Evolutionary conservation across 2,888 invertebrate genomes (phyloP), one percentile per base, ranked within the genome.

Genomic region (Apamea monoglypha): DNA sequence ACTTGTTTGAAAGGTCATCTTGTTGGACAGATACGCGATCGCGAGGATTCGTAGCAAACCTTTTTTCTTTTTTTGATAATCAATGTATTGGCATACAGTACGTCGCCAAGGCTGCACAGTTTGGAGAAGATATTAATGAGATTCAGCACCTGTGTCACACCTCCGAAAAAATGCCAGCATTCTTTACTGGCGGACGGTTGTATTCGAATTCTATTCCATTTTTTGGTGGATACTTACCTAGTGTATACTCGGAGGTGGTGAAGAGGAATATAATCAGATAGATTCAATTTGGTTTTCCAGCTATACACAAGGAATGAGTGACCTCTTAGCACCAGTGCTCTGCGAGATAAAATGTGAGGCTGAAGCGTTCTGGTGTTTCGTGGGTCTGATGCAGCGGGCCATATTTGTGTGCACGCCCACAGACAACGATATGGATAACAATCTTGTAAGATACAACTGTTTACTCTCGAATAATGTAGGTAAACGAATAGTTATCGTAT

Each of bases 331-430:
- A 4, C 99, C 99, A 1, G 98, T 99, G 12, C 96, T 99, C 40
- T 99, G 99, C 87, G 99, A 99, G 94, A 98, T 99, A 91, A 98
- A 99, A 92, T 98, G 99, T 92, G 99, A 99, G 96, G 98, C 99
- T 3, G 99, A 99, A 92, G 98, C 99, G 0, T 99, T 99, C 94
- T 99, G 99, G 99, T 99, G 99, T 93, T 99, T 99, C 94, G 99
- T 99, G 47, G 99, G 99, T 0, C 97, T 99, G 80, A 99, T 99
- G 99, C 98, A 99, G 92, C 97, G 98, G 89, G 99, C 99, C 0
- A 98, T 99, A 88, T 99, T 99, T 92, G 99, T 99, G 1, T 99
- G 99, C 90, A 99, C 99, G 0, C 99, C 99, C 2, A 99, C 99
- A 7, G 99, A 99, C 94, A 98, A 98, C 91, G 99, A 99, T 92